Evolutionary conservation across 2,888 invertebrate species (phyloP), one percentile per base, ranked within the genome.

Genomic region (Mylabris sibirica): DNA sequence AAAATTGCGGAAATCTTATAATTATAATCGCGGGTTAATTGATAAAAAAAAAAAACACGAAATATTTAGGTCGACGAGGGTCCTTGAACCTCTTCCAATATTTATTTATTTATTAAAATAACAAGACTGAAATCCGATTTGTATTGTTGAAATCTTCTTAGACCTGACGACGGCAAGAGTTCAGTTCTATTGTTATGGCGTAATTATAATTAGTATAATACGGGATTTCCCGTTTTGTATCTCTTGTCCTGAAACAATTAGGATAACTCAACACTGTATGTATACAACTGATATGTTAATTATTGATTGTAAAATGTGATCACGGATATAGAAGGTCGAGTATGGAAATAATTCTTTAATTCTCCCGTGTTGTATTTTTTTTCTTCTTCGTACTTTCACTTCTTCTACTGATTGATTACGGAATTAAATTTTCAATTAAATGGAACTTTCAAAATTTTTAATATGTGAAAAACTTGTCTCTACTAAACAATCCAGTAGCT

Each of bases 321-420:
- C 66, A 66, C 69, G 69, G 69, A 69, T 69, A 63, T 66, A 69
- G 53, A 69, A 66, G 63, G 69, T 66, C 63, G 61, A 14, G 64
- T 60, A 60, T 20, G 35, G 35, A 38, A 60, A 60, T 64, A 64
- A 35, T 61, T 65, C 66, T 66, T 65, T 62, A 64, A 68, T 67
- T 59, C 64, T 30, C 30, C 30, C 53, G 12, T 9, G 38, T 38
- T 38, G 38, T 38, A 2, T 44, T 49, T 49, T 68, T 59, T 35
- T 63, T 24, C 22, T 63, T 66, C 20, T 9, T 60, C 61, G 59
- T 69, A 69, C 69, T 69, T 69, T 69, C 69, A 69, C 69, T 69
- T 69, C 69, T 64, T 66, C 61, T 62, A 61, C 14, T 57, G 64
- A 61, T 26, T 57, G 64, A 64, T 69, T 49, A 60, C 66, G 66